Percentiles rank a stretch among this genome's conserved stretches.
Conservation (phyloP, 2,888 invertebrate genomes). For the Acronicta psi region DNA sequence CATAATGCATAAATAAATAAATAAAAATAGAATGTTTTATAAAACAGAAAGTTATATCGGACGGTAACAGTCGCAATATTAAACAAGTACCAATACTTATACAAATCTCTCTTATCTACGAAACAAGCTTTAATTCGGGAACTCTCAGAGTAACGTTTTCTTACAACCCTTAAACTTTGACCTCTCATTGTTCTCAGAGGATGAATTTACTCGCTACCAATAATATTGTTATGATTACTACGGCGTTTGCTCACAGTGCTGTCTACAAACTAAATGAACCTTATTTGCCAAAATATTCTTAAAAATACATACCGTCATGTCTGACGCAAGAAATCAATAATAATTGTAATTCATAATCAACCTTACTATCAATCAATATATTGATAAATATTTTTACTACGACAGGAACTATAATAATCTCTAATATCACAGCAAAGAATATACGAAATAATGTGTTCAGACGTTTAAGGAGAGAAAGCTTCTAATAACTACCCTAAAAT, state of each 20-base stretch:
- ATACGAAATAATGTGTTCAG: no score
- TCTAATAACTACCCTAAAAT: not conserved
- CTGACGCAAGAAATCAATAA: no score
- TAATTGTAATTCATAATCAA: no score
- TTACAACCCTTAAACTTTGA: slow-evolving; percentile 6
- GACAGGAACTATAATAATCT: no score
- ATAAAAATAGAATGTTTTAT: not conserved
- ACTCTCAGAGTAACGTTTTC: not conserved
- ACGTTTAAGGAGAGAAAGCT: no score
- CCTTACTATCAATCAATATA: no score
- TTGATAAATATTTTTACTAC: no score
- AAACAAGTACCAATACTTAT: slow-evolving; percentile 9
- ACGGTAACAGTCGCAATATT: not conserved
- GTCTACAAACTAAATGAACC: not conserved
- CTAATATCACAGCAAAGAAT: no score
- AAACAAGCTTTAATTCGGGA: slow-evolving; percentile 8
- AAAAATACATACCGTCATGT: no score
- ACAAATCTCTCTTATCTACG: slow-evolving; percentile 9
- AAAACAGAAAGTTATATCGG: not conserved
- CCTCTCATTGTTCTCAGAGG: slow-evolving; percentile 5
- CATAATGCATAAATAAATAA: no score
- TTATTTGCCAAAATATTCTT: no score
- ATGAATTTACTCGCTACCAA: slow-evolving; percentile 2
- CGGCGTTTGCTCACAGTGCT: not conserved
- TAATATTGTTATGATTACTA: not conserved